These are phyloP conservation scores for Epizoanthus ramosus DNA, from an alignment of 92 coral and sea anemone genomes.

Conservation along the genomic window DNA sequence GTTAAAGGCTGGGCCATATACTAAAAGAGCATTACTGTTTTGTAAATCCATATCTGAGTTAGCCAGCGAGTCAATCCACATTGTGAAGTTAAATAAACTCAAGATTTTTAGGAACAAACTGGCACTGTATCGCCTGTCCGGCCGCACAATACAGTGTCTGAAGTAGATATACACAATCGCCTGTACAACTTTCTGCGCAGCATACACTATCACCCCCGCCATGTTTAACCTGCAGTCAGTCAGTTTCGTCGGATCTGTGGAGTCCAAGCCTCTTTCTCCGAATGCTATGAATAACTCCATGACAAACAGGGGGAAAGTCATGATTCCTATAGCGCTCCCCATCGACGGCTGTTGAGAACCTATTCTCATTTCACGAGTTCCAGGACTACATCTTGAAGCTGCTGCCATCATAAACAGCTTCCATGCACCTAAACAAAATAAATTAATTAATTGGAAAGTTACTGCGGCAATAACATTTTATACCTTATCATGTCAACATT, in stretches of 20 bases:
- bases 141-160: constrained; percentile 18
- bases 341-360: neutral
- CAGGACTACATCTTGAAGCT: neutral
- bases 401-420: neutral
- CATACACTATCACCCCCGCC: neutral
- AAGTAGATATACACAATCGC: constrained; percentile 23
- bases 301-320: neutral
- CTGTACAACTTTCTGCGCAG: constrained; percentile 35
- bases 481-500: too few relatives aligned
- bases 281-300: constrained; percentile 1
- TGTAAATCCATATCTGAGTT: neutral
- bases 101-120: constrained; percentile 35
- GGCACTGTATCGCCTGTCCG: constrained; percentile 2
- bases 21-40: neutral
- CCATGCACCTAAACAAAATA: neutral
- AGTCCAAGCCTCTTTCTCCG: neutral
- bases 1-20: neutral
- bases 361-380: neutral
- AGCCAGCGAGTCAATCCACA: constrained; percentile 38
- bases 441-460: too few relatives aligned
- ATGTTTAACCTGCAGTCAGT: neutral
- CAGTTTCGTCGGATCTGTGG: neutral
- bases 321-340: neutral
- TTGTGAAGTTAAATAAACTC: constrained; percentile 41
- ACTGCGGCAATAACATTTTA: too few relatives aligned